A percentile compares a stretch with the other conserved stretches of the same genome.
These are phyloP conservation scores for Pseudochirops corinnae DNA, from an alignment of 2,797 vertebrate genomes.

Conservation along the genomic window DNA sequence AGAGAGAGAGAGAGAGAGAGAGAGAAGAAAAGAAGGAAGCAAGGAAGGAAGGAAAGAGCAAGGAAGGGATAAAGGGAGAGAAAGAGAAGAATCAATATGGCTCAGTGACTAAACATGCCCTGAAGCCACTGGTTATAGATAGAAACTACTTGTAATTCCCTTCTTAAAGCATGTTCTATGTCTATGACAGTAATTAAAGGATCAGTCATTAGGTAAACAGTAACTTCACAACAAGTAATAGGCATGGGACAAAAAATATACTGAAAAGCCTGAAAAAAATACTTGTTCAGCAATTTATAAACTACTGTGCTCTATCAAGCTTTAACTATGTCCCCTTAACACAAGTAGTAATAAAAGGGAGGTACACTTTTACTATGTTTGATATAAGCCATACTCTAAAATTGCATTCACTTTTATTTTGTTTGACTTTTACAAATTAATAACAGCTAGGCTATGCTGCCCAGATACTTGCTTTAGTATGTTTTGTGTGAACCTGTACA, in stretches of 20 bases:
- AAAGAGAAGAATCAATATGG: neutral
- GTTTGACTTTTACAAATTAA: neutral
- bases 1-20: too few relatives aligned
- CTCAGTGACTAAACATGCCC: neutral
- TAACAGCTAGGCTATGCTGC: neutral
- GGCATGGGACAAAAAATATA: neutral
- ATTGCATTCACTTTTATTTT: neutral
- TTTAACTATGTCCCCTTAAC: neutral
- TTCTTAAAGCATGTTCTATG: neutral
- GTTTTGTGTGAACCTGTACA: neutral
- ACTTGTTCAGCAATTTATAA: neutral
- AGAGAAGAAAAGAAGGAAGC: too few relatives aligned
- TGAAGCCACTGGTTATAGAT: neutral
- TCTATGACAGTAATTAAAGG: neutral
- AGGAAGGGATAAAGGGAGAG: too few relatives aligned
- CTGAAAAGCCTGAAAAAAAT: neutral
- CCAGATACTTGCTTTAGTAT: neutral
- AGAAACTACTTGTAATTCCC: neutral
- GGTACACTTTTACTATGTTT: neutral
- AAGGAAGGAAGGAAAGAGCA: too few relatives aligned
- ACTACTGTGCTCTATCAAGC: neutral
- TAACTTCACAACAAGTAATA: neutral
- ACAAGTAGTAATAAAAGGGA: neutral
- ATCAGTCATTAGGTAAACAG: neutral
- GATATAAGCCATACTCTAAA: neutral